These are phyloP conservation scores for Oreochromis grahami DNA, from an alignment of 2,797 vertebrate species.

Conservation along the genomic window DNA sequence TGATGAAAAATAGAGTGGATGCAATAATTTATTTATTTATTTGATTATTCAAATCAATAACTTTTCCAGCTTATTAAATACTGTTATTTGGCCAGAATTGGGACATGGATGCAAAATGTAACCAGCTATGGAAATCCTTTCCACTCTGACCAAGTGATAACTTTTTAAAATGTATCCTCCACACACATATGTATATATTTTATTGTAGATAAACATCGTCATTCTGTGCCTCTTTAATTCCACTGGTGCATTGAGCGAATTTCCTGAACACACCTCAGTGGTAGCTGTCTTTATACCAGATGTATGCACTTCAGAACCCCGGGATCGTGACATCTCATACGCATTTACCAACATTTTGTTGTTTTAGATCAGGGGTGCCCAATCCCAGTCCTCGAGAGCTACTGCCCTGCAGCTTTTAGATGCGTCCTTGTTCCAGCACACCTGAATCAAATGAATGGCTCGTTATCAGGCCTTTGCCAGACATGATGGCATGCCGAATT, in stretches of 20 bases:
- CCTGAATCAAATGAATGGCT: too few species aligned
- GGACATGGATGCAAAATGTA: background rate
- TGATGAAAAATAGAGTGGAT: background rate
- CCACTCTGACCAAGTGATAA: background rate
- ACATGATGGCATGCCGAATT: too few species aligned
- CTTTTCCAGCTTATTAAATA: background rate
- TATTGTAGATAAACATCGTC: too few species aligned
- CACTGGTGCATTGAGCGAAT: background rate
- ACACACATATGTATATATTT: rapidly evolving
- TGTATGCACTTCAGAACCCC: background rate
- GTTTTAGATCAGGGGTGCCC: too few species aligned
- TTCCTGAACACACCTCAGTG: background rate
- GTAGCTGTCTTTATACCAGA: background rate
- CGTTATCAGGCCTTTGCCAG: too few species aligned
- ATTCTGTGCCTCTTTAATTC: background rate
- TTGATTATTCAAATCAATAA: background rate
- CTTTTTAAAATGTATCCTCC: background rate
- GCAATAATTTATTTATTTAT: background rate
- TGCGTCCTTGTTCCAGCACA: too few species aligned
- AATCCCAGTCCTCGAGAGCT: too few species aligned
- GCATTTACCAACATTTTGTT: background rate
- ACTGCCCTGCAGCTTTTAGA: too few species aligned
- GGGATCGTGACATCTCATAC: background rate
- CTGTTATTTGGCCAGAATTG: background rate
- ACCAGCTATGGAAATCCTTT: background rate